Evolutionary conservation across 2,888 invertebrate species (phyloP).

Genomic region (Panopea generosa): DNA sequence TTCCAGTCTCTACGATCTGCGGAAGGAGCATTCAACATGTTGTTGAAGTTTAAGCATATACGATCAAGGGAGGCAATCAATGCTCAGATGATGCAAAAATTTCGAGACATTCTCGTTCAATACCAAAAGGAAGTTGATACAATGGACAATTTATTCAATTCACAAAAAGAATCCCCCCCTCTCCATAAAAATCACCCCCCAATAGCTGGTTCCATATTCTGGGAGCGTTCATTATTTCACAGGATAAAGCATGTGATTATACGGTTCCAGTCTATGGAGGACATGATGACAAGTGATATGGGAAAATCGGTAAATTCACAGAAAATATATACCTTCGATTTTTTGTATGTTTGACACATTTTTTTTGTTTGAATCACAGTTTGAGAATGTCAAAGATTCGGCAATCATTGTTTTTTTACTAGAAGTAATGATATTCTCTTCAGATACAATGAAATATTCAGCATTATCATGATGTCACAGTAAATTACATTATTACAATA

Average conservation of each 20-base stretch:
- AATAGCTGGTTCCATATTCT: conserved; percentile 93
- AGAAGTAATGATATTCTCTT: too few species aligned
- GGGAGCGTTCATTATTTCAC: conserved; percentile 92
- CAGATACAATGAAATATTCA: too few species aligned
- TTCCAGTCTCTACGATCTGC: conserved; percentile 93
- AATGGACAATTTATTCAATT: conserved; percentile 83
- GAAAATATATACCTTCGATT: background rate
- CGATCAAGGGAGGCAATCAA: conserved; percentile 91
- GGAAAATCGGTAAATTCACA: conserved; percentile 88
- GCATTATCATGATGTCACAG: too few species aligned
- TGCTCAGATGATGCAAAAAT: conserved; percentile 91
- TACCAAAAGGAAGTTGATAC: conserved; percentile 93
- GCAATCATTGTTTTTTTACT: too few species aligned
- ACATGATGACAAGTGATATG: conserved; percentile 90
- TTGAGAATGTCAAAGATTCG: too few species aligned
- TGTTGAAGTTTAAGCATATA: conserved; percentile 92
- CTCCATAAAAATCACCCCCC: conserved; percentile 92
- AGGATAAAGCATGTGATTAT: conserved; percentile 93
- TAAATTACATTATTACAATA: too few species aligned
- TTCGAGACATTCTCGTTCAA: conserved; percentile 93
- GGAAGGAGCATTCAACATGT: conserved; percentile 92
- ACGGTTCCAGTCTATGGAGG: conserved; percentile 91
- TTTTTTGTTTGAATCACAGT: too few species aligned
- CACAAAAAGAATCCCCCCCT: conserved; percentile 87
- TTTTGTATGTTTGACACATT: background rate